Evolutionary conservation across 2,888 invertebrate genomes (phyloP), one percentile per base, ranked within the genome.

Genomic region (Limenitis camilla): DNA sequence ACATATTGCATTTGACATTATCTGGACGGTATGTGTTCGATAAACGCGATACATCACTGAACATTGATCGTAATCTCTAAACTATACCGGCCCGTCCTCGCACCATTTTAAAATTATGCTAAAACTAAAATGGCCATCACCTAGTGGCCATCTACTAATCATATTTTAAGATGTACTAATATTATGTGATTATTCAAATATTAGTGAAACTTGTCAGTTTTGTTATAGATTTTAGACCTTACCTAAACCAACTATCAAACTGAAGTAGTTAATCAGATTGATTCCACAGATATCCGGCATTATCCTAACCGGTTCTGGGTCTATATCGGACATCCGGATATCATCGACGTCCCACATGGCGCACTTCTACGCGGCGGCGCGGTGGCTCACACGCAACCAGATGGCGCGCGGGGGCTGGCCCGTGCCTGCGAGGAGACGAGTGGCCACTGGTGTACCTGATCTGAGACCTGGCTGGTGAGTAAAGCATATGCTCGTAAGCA

Each of bases 351-450:
- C 95, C 71, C 98, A 99, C 86, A 90, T 94, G 83, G 92, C 93
- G 61, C 95, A 96, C 78, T 98, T 99, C 88, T 94, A 93, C 72
- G 93, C 94, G 77, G 96, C 98, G 7, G 96, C 96, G 41, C 92
- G 94, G 66, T 99, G 98, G 98, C 94, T 99, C 74, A 92, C 96
- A 40, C 87, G 89, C 30, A 90, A 94, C 80, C 99, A 99, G 86
- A 94, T 97, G 72, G 74, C 89, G 48, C 89, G 90, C 62, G 91
- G 92, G 19, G 99, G 99, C 42, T 99, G 98, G 56, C 99, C 98
- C 97, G 91, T 96, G 43, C 96, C 97, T 72, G 94, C 95, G 47
- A 97, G 97, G 43, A 90, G 91, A 52, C 88, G 97, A 70, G 90
- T 93, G 62, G 91, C 92, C 1, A 86, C 91, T 41, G 93, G 93